Evolutionary conservation across 2,888 invertebrate species (phyloP).

Genomic region (Orthosia gracilis): DNA sequence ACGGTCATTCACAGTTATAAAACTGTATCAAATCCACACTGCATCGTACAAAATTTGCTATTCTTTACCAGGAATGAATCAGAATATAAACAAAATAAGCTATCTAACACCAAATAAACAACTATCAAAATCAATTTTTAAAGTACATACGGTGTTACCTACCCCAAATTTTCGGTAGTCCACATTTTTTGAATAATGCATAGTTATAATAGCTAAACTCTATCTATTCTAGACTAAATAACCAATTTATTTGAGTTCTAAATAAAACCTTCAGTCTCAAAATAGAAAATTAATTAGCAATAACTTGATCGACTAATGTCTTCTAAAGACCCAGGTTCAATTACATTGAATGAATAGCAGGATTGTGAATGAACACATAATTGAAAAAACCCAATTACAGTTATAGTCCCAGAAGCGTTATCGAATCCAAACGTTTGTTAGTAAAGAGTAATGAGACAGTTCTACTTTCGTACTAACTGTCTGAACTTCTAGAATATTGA

Average conservation of each 20-base stretch:
- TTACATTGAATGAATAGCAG: constrained; percentile 25
- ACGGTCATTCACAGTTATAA: too few relatives aligned
- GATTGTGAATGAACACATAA: constrained; percentile 30
- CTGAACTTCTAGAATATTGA: background rate
- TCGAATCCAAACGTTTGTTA: constrained; percentile 46
- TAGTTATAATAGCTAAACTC: too few relatives aligned
- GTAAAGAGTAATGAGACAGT: constrained; percentile 13
- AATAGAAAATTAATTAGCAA: constrained; percentile 17
- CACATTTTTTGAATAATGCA: too few relatives aligned
- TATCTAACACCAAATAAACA: too few relatives aligned
- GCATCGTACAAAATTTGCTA: too few relatives aligned
- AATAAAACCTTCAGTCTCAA: background rate
- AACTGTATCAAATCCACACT: too few relatives aligned
- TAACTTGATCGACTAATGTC: constrained; percentile 26
- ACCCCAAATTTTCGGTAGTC: too few relatives aligned
- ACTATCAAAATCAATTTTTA: too few relatives aligned
- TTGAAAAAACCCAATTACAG: constrained; percentile 43
- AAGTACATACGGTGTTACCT: too few relatives aligned
- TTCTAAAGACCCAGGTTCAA: constrained; percentile 22
- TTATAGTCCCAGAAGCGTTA: constrained; percentile 25
- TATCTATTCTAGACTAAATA: background rate
- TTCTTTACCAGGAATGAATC: too few relatives aligned
- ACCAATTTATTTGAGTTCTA: background rate
- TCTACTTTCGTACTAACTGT: background rate
- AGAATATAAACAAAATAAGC: too few relatives aligned